Evolutionary conservation across 2,797 vertebrate species (phyloP), one percentile per base, ranked within the genome.

Genomic region (Cheracebus regulus): DNA sequence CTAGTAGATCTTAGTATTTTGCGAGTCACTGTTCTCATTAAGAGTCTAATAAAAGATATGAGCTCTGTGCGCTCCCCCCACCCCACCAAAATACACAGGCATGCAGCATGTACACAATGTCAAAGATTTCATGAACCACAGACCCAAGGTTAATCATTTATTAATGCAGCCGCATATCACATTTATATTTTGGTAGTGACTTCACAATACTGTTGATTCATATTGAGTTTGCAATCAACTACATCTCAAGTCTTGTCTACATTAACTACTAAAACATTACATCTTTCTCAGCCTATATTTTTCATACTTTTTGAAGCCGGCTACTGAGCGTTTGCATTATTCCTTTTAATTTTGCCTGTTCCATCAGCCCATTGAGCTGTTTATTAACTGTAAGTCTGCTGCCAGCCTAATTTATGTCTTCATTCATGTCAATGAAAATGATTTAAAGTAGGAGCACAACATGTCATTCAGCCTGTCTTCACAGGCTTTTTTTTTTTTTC

Each of bases 11-110:
- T 93, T 88, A 55, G 57, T 89, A 81, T 57, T 94, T 88, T 92
- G 19, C 96, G 94, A 97, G 50, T 88, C 61, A 91, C 30, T 92
- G 14, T 89, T 87, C 61, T 97, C 55, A 93, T 67, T 92, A 95
- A 87, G 78, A 97, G 89, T 75, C 83, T 89, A 90, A 78, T 50
- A 84, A 96, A 91, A 89, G 0, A 5, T 41, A 90, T 12, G 28
- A 97, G 24, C 4, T 0, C 20, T 92, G 94, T 93, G 33, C 33
- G 7, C 0, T 0, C 30, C 33, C 39, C n/a, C n/a, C n/a, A n/a
- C n/a, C n/a, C 22, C 75, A 39, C 13, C 64, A 26, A 93, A 86
- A 76, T 5, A 70, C 11, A 58, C 46, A 55, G n/a, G 24, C 7
- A 14, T 72, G 28, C 11, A 36, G n/a, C 10, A 17, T 10, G 6